Percentiles rank a stretch among this genome's conserved stretches.
phyloP scores from a whole-genome alignment of 1,140 invertebrate genomes.

The Varroa destructor region DNA sequence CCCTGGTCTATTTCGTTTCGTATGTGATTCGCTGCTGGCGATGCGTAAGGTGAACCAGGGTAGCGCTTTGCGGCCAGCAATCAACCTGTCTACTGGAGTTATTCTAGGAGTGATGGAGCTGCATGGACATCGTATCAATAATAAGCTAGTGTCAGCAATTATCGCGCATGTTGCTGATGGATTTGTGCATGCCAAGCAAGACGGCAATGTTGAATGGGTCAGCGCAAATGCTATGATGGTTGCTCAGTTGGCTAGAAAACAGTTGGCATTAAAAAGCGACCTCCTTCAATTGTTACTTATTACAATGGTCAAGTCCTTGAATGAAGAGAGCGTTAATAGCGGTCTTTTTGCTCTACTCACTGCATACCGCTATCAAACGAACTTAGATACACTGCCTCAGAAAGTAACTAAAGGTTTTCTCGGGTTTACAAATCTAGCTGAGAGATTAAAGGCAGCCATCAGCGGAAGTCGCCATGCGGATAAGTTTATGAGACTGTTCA shows the following conservation, averaged over 20 bases:
- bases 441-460: background rate
- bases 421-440: background rate
- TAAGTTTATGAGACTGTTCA: slow-evolving; percentile 11
- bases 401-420: slow-evolving; percentile 23
- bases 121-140: background rate
- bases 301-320: slow-evolving; percentile 43
- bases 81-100: slow-evolving; percentile 13
- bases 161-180: slow-evolving; percentile 10
- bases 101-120: slow-evolving; percentile 1
- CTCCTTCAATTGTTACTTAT: slow-evolving; percentile 40
- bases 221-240: slow-evolving; percentile 59
- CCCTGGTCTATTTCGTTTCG: slow-evolving; percentile 54
- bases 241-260: slow-evolving; percentile 52
- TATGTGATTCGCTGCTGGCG: slow-evolving; percentile 54
- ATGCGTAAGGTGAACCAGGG: slow-evolving; percentile 48
- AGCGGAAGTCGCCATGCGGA: background rate
- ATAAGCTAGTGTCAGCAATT: slow-evolving; percentile 17
- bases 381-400: background rate
- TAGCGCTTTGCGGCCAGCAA: slow-evolving; percentile 1
- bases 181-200: slow-evolving; percentile 1
- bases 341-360: slow-evolving; percentile 32
- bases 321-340: slow-evolving; percentile 42
- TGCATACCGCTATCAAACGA: slow-evolving; percentile 31
- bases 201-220: slow-evolving; percentile 13
- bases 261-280: slow-evolving; percentile 46